Percentiles rank a stretch among this genome's conserved stretches.
Evolutionary conservation across 2,888 invertebrate species (phyloP).

Genomic region (Agonum fuliginosum): DNA sequence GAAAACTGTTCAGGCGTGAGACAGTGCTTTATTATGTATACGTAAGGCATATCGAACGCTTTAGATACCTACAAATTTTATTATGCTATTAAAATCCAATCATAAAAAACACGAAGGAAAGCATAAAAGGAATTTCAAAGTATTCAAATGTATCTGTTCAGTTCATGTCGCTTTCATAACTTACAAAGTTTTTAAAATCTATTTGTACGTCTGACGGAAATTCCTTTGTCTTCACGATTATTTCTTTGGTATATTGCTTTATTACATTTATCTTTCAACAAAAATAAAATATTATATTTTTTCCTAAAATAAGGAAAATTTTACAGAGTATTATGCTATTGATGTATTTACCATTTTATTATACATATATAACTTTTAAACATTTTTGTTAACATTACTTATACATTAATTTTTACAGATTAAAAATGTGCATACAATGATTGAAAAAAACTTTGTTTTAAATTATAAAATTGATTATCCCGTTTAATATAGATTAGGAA

Average conservation of each 20-base stretch:
- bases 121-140: constrained; percentile 48
- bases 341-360: too few species aligned
- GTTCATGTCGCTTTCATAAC: constrained; percentile 37
- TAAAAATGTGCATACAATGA: too few species aligned
- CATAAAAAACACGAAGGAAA: constrained; percentile 44
- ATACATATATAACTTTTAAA: too few species aligned
- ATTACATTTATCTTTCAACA: neutral
- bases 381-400: too few species aligned
- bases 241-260: constrained; percentile 9
- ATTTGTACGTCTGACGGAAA: constrained; percentile 17
- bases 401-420: too few species aligned
- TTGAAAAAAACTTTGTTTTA: too few species aligned
- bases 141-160: constrained; percentile 47
- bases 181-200: constrained; percentile 43
- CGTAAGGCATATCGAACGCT: constrained; percentile 23
- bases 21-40: constrained; percentile 22
- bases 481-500: too few species aligned
- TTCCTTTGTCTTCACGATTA: neutral
- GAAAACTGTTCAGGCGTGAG: constrained; percentile 38
- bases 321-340: neutral
- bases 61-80: constrained; percentile 53
- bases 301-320: neutral
- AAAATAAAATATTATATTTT: constrained; percentile 10
- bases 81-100: constrained; percentile 50
- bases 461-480: too few species aligned